Evolutionary conservation across 2,113 vertebrate species (phyloP), one percentile per base, ranked within the genome.

Genomic region (Prochilodus magdalenae): DNA sequence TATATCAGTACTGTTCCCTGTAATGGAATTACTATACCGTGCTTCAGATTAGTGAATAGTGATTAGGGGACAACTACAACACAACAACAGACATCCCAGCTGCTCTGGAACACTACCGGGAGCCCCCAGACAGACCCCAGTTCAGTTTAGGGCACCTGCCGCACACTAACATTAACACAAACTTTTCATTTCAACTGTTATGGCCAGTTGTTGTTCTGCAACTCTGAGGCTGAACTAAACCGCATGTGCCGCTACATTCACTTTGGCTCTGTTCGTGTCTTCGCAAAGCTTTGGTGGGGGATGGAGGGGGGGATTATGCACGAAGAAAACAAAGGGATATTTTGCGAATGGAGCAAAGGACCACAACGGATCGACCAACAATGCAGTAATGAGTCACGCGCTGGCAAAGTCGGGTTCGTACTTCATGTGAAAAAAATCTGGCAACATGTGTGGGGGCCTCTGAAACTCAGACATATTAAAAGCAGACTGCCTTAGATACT

Each of bases 401-500:
- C 30, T 74, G 71, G 60, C 65, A 74, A 81, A 62, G 55, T 62
- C 66, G 26, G n/a, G 3, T 8, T n/a, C 11, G 26, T 3, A 62
- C 18, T 36, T 67, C 22, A 63, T 18, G 62, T 1, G 7, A 57
- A 67, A 57, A 59, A 79, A 71, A 27, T 66, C 60, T 81, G 79
- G 70, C 71, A 81, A 29, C 26, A 62, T 6, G 49, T 67, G 33
- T 51, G 59, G 18, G 18, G 27, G 44, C 62, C 47, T 77, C 67
- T 67, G 22, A 71, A 83, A 86, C n/a, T 57, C 72, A 40, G 33
- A 59, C 66, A 78, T 63, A 76, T 72, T 80, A 72, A 80, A 57
- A 80, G 13, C 77, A 71, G n/a, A 71, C 83, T 30, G 71, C 49
- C 36, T 60, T 20, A 75, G 55, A 36, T n/a, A 63, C 74, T 65